Percentiles rank a stretch among this genome's conserved stretches.
Conservation (phyloP, 1,140 invertebrate species). For the Chrysoperla carnea region DNA sequence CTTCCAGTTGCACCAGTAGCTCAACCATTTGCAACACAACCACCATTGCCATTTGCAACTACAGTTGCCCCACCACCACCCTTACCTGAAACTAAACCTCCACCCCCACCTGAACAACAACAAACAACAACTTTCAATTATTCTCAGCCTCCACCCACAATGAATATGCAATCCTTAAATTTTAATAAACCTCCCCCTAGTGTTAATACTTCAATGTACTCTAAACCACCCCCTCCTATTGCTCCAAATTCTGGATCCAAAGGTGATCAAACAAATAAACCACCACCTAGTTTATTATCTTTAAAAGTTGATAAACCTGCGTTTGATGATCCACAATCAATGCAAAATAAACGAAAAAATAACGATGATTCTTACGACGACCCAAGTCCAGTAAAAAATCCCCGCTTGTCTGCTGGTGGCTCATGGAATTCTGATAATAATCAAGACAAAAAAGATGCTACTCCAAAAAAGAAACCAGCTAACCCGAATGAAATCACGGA, state of each 20-base stretch:
- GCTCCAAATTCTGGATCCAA: too few relatives aligned
- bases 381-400: too few relatives aligned
- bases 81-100: constrained; percentile 28
- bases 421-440: too few relatives aligned
- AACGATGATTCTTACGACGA: neutral
- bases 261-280: neutral
- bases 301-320: neutral
- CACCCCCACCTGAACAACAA: constrained; percentile 25
- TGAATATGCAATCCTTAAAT: neutral
- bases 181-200: neutral
- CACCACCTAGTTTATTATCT: neutral
- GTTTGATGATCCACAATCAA: neutral
- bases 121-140: neutral
- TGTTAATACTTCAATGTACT: neutral
- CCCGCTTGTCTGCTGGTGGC: too few relatives aligned
- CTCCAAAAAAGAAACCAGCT: constrained; percentile 8
- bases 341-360: neutral
- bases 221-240: too few relatives aligned
- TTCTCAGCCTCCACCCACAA: neutral
- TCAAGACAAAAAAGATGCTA: neutral
- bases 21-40: constrained; percentile 15
- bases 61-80: constrained; percentile 21
- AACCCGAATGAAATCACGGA: constrained; percentile 32
- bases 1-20: constrained; percentile 19
- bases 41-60: constrained; percentile 16